phyloP scores from a whole-genome alignment of 64 coral and sea anemone genomes.

The Astreopora myriophthalma region DNA sequence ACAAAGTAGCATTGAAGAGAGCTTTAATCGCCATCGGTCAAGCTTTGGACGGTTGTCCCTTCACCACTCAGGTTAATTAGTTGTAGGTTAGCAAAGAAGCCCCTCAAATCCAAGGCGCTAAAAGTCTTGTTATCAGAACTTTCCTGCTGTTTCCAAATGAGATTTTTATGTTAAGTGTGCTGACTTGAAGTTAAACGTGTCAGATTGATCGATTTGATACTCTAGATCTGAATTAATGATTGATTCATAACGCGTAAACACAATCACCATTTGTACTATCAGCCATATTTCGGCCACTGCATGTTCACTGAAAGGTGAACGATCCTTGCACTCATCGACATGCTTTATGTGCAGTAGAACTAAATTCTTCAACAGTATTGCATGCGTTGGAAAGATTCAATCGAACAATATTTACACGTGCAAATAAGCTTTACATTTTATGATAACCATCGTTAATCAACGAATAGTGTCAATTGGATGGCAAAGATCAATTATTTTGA shows the following conservation, averaged over 20 bases:
- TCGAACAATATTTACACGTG: no score
- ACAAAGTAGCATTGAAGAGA: constrained; percentile 95
- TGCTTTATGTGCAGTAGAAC: no score
- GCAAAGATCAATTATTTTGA: no score
- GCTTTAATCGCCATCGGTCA: constrained; percentile 80
- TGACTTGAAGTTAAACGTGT: background rate
- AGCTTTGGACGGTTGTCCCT: background rate
- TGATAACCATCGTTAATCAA: background rate
- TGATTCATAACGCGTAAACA: no score
- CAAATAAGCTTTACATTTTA: background rate
- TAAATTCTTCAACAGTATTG: no score
- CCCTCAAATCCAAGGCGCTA: background rate
- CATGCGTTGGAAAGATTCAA: no score
- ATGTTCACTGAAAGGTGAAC: no score
- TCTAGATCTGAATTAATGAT: no score
- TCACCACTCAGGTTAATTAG: background rate
- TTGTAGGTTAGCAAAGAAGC: no score
- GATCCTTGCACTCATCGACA: no score
- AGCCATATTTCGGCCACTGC: no score
- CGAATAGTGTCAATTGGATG: background rate
- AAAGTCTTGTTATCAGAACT: background rate
- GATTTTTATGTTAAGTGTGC: background rate
- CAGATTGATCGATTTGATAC: background rate
- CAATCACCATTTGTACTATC: no score
- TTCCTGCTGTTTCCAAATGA: background rate